Percentiles rank a stretch among this genome's conserved stretches.
Conservation (phyloP, 2,888 invertebrate species). For the Ectemnius continuus region DNA sequence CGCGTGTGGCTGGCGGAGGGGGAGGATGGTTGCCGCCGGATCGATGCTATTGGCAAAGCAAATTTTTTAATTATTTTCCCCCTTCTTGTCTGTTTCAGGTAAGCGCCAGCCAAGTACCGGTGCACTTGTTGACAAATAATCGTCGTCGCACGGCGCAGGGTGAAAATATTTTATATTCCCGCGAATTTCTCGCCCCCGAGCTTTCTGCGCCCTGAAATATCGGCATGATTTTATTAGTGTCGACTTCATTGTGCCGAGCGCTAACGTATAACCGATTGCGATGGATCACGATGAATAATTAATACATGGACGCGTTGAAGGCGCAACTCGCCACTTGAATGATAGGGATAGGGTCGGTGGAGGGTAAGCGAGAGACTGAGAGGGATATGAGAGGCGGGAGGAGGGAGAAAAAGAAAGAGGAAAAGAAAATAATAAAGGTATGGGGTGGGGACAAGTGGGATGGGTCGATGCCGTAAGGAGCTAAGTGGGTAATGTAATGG, state of each 20-base stretch:
- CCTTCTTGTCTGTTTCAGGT: conserved; percentile 14
- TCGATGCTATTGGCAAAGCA: conserved; percentile 15
- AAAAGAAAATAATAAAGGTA: conserved; percentile 29
- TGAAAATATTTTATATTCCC: background rate
- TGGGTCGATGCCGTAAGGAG: conserved; percentile 50
- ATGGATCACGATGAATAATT: background rate
- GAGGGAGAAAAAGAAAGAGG: background rate
- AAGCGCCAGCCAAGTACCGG: background rate
- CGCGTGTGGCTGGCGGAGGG: background rate
- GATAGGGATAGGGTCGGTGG: no score
- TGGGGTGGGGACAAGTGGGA: conserved; percentile 20
- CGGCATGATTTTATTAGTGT: background rate
- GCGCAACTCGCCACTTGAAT: no score
- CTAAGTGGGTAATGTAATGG: conserved; percentile 65
- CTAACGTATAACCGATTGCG: background rate
- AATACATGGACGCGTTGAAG: background rate
- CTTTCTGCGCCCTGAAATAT: background rate
- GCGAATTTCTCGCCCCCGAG: background rate
- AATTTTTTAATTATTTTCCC: conserved; percentile 3
- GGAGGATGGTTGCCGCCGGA: background rate
- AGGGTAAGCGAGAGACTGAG: background rate
- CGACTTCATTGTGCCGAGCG: background rate
- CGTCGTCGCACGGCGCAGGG: background rate
- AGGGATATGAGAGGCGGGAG: background rate
- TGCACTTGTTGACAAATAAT: conserved; percentile 1